Base-by-base conservation (phyloP, 2,888 invertebrate species). In the Heliconius hortense region DNA sequence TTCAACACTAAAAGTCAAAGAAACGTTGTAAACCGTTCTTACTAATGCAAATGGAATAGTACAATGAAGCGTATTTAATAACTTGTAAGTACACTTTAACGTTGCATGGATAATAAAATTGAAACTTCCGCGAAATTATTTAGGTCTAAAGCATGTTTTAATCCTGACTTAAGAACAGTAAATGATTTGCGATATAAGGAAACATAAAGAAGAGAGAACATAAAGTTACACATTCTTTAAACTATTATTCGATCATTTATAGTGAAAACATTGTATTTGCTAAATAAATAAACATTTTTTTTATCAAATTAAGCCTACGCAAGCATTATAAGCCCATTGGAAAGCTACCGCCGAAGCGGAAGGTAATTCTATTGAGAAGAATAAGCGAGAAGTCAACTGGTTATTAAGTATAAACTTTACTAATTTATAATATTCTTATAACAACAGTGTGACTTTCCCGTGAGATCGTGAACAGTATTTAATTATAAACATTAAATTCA, bases 401-500 rank as follows among this genome's bases (percentile, higher is more conserved):
- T 35, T 31, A 11, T 35, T 64, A 39, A 64, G 13, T 64, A 39
- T 64, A 24, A 64, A 39, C 39, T 35, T 39, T 24, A n/a, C 66
- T 39, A 24, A 66, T 35, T 24, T 7, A 39, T 66, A 63, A 63
- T 35, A 35, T n/a, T 64, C n/a, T 64, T 64, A 35, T 63, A n/a
- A 64, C 64, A 66, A 66, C n/a, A 66, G 13, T 39, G 39, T 24
- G n/a, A n/a, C 66, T 66, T 64, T 35, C 35, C 35, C 64, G 35
- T 31, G 64, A 66, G 21, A 66, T 66, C 15, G 24, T 66, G 24
- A 24, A 39, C 39, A 24, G n/a, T 39, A 15, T 39, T 66, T 66
- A 35, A 66, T 66, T 66, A 64, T 39, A 66, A 66, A 39, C 35
- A 35, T 64, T 35, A 64, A 64, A 35, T 35, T 64, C 11, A 39